Base-by-base conservation (phyloP, 2,888 invertebrate species). In the Patella pellucida region DNA sequence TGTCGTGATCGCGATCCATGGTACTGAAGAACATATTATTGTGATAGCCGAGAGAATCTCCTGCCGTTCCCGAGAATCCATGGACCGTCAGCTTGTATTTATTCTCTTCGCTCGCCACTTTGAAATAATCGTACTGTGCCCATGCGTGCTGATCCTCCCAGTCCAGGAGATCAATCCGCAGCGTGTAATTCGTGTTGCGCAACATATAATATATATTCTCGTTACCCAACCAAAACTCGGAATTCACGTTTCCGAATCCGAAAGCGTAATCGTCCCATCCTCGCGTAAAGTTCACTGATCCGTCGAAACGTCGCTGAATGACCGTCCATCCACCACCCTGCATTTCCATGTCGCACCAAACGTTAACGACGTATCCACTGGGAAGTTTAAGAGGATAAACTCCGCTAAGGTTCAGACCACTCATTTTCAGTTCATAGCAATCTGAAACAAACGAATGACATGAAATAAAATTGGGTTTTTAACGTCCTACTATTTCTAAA, bases 1-100 rank as follows among this genome's bases (percentile, higher is more conserved):
- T 95, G 89, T 97, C 97, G 85, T 96, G 93, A 90, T 97, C 97
- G 62, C 94, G 94, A 90, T 97, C 97, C 76, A 95, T 94, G 0
- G 97, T 95, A 71, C 96, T 96, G 91, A 97, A 97, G 83, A 95
- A 94, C 96, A 97, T 96, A 72, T 94, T 93, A 90, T 96, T 95
- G 89, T 97, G 97, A 96, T 96, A 96, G 23, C 76, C 76, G 79
- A 97, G 92, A 0, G 97, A 96, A 88, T 97, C 96, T 73, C 96
- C 96, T 0, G 96, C 96, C 84, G 96, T 97, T 0, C 97, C 87
- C 16, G 92, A 92, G 62, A 62, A 62, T 0, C 94, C 95, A 51
- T 92, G 92, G 0, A 96, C 94, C 52, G 93, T 92, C 67, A 97
- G 91, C 52, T 94, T 93, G 90, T 95, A 97, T 0, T 95, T 95